phyloP scores from a whole-genome alignment of 2,888 invertebrate species.

The Chironomus riparius region DNA sequence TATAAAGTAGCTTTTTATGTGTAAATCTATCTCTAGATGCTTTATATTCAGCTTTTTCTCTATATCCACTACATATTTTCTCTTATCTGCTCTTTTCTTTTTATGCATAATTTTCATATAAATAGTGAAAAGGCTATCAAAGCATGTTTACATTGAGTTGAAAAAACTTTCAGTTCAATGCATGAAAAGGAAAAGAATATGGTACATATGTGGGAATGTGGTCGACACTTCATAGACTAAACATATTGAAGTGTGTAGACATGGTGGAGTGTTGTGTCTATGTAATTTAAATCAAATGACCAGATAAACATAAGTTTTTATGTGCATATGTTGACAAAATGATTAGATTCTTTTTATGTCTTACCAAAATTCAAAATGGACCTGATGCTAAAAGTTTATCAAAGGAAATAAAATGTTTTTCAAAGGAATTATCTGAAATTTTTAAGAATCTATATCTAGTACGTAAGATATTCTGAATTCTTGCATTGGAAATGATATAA shows the following conservation, averaged over 20 bases:
- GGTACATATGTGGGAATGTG: neutral
- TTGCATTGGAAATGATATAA: too few species aligned
- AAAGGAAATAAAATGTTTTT: too few species aligned
- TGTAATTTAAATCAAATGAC: neutral
- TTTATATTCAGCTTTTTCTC: too few species aligned
- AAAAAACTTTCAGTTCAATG: neutral
- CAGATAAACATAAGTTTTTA: neutral
- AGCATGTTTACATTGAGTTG: neutral
- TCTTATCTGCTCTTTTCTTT: neutral
- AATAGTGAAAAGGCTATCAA: constrained; percentile 1
- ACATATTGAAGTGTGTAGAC: neutral
- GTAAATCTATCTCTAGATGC: neutral
- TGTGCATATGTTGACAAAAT: neutral
- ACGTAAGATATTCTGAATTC: too few species aligned
- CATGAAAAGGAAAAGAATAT: neutral
- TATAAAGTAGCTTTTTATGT: neutral
- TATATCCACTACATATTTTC: neutral
- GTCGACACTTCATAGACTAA: neutral
- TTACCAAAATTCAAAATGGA: too few species aligned
- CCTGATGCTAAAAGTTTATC: too few species aligned
- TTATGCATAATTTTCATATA: neutral
- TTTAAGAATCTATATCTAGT: too few species aligned
- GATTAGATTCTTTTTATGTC: too few species aligned
- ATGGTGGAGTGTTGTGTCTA: neutral
- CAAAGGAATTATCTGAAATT: too few species aligned